phyloP scores from a whole-genome alignment of 1,140 invertebrate species.

The Colletes latitarsis region DNA sequence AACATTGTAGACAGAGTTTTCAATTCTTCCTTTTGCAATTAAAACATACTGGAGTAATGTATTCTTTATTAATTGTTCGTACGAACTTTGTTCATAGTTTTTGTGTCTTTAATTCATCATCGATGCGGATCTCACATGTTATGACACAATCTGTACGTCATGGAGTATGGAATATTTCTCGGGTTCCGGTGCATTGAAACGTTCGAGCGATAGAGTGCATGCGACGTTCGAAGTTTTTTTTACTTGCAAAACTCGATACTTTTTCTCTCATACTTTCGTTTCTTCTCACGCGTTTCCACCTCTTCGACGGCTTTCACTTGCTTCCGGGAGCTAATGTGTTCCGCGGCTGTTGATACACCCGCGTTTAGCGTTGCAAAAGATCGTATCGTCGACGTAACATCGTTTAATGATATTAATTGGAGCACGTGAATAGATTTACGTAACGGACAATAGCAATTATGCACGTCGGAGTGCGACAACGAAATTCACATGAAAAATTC shows the following conservation, averaged over 20 bases:
- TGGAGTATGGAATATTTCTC: background rate
- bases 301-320: slow-evolving; percentile 35
- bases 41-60: too few relatives aligned
- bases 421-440: slow-evolving; percentile 39
- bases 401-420: slow-evolving; percentile 48
- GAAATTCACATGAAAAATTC: slow-evolving; percentile 1
- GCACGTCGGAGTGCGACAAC: background rate
- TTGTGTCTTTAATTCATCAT: too few relatives aligned
- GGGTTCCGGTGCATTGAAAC: background rate
- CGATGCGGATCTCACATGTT: background rate
- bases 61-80: too few relatives aligned
- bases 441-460: slow-evolving; percentile 26
- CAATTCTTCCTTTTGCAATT: too few relatives aligned
- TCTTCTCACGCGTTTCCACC: slow-evolving; percentile 43
- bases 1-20: too few relatives aligned
- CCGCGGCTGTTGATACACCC: slow-evolving; percentile 15
- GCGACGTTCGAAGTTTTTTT: background rate
- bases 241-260: background rate
- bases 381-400: slow-evolving; percentile 22
- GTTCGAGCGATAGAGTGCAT: background rate
- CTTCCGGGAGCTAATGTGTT: slow-evolving; percentile 37
- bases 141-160: background rate
- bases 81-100: too few relatives aligned
- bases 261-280: slow-evolving; percentile 22
- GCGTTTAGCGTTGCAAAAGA: slow-evolving; percentile 34